These are phyloP conservation scores for Tenthredo livida DNA, from an alignment of 2,888 invertebrate genomes.

Conservation along the genomic window DNA sequence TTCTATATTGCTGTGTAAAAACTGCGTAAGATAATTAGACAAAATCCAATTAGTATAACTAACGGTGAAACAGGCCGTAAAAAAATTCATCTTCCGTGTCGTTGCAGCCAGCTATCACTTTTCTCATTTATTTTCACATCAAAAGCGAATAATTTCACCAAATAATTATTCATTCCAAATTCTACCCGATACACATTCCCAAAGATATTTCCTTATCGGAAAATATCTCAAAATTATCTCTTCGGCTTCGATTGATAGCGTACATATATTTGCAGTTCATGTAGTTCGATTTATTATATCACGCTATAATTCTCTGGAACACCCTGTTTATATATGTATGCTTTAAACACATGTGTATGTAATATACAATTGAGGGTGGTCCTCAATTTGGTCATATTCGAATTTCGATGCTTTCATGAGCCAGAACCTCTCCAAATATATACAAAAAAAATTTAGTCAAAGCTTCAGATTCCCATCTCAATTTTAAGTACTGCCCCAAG, in stretches of 20 bases:
- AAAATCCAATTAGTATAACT: neutral
- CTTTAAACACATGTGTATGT: neutral
- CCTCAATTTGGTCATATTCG: no score
- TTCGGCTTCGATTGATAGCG: neutral
- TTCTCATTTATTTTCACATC: neutral
- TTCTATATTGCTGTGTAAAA: no score
- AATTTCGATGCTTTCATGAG: no score
- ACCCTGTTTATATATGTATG: neutral
- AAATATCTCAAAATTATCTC: neutral
- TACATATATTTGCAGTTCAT: neutral
- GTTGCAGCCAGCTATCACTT: neutral
- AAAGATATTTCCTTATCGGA: neutral
- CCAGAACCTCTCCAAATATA: no score
- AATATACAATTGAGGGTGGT: neutral
- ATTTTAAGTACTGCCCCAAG: no score
- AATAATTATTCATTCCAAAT: neutral
- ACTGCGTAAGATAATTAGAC: no score
- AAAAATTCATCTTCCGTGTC: neutral
- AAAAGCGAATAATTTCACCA: neutral
- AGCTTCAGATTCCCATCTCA: no score
- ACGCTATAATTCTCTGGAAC: neutral
- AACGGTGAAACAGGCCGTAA: neutral
- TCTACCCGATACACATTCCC: neutral
- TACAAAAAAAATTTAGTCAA: no score
- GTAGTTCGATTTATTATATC: neutral